Evolutionary conservation across 2,113 vertebrate species (phyloP).

Genomic region (Tiliqua scincoides): DNA sequence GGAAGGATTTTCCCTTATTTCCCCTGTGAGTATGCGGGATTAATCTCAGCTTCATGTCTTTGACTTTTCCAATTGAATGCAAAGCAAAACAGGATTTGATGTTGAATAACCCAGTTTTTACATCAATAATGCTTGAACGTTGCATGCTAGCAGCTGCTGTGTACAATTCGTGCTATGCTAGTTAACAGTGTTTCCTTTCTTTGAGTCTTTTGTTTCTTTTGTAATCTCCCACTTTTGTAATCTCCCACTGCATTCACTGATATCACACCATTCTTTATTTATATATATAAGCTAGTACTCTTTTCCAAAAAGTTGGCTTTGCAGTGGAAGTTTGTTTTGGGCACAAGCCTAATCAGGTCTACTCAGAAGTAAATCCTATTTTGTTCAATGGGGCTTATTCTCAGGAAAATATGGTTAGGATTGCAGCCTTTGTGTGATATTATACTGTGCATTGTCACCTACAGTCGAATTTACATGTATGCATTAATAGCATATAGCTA

Average conservation of each 20-base stretch:
- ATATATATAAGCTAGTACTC: not conserved
- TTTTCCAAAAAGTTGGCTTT: not conserved
- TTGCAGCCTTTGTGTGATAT: too few species aligned
- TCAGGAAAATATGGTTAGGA: too few species aligned
- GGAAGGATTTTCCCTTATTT: slow-evolving; percentile 85
- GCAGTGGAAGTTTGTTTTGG: slow-evolving; percentile 3
- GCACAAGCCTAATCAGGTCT: too few species aligned
- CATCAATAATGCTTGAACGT: slow-evolving; percentile 50
- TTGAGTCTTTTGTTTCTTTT: slow-evolving; percentile 54
- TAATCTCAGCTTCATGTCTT: slow-evolving; percentile 52
- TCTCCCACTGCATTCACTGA: slow-evolving; percentile 61
- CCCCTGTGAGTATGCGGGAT: slow-evolving; percentile 79
- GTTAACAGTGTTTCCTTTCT: slow-evolving; percentile 70
- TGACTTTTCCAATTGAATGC: slow-evolving; percentile 27
- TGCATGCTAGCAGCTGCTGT: slow-evolving; percentile 37
- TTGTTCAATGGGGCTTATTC: too few species aligned
- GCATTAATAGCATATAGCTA: not conserved
- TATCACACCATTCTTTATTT: not conserved
- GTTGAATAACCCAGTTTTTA: slow-evolving; percentile 25
- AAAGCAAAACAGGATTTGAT: slow-evolving; percentile 41
- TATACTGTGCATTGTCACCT: slow-evolving; percentile 31
- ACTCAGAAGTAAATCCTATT: too few species aligned
- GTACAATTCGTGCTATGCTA: slow-evolving; percentile 54
- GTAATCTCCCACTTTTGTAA: slow-evolving; percentile 63
- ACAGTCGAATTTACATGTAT: not conserved